Conservation (phyloP, 2,888 invertebrate genomes). For the Cotesia congregata region DNA sequence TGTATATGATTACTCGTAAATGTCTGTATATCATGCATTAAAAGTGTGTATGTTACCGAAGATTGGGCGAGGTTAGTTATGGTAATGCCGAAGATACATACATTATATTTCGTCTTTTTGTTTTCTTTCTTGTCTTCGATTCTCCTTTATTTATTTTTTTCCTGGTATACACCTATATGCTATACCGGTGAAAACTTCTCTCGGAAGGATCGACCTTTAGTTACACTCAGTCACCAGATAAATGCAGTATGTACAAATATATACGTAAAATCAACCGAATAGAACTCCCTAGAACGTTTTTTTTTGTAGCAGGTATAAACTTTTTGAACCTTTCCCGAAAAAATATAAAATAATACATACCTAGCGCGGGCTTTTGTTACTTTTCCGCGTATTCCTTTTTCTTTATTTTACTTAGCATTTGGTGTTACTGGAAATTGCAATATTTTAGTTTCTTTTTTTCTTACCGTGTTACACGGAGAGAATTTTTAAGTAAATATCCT, state of each 20-base stretch:
- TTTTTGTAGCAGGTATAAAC: background rate
- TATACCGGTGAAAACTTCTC: background rate
- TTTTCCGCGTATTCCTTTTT: slow-evolving; percentile 9
- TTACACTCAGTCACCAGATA: background rate
- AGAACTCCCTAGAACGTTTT: background rate
- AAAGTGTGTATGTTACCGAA: slow-evolving; percentile 10
- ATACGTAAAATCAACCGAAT: background rate
- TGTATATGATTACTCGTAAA: slow-evolving; percentile 33
- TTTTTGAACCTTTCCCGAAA: slow-evolving; percentile 10
- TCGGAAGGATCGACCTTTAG: background rate
- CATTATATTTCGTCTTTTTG: too few relatives aligned
- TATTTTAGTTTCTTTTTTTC: slow-evolving; percentile 10
- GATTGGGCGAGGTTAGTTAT: slow-evolving; percentile 51
- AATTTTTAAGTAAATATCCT: too few relatives aligned
- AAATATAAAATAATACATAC: background rate
- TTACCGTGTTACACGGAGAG: background rate
- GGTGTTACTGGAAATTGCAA: slow-evolving; percentile 1
- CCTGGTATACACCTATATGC: background rate
- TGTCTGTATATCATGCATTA: slow-evolving; percentile 26
- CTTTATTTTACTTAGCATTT: background rate
- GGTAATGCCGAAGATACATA: slow-evolving; percentile 42
- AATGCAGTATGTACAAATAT: background rate
- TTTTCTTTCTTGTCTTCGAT: background rate
- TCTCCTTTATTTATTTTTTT: background rate
- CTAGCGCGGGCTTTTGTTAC: background rate